Percentiles rank a stretch among this genome's conserved stretches.
These are phyloP conservation scores for Amazona vittata DNA, from an alignment of 2,113 vertebrate genomes.

Conservation along the genomic window DNA sequence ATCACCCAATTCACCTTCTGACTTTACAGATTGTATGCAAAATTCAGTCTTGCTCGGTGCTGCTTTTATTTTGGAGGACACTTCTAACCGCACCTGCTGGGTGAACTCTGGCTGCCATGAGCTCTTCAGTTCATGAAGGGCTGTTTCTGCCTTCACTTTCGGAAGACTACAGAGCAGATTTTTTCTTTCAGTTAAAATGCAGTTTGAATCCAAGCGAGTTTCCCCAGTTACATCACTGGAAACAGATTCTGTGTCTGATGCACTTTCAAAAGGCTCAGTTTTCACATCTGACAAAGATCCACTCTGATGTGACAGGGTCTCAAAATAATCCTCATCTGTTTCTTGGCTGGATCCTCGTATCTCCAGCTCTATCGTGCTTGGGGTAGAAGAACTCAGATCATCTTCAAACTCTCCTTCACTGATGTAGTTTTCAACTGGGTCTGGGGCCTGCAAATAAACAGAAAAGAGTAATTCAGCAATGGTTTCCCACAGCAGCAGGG, in stretches of 20 bases:
- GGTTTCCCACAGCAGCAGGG: background rate
- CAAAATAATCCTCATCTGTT: constrained; percentile 74
- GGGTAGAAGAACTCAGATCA: constrained; percentile 37
- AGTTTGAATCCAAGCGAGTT: constrained; percentile 13
- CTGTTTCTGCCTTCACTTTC: background rate
- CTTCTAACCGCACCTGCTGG: background rate
- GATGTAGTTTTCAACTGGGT: constrained; percentile 72
- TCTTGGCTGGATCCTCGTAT: constrained; percentile 69
- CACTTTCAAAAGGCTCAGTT: constrained; percentile 75
- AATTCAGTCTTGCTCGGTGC: background rate
- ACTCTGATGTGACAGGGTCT: constrained; percentile 77
- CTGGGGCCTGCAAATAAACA: constrained; percentile 77
- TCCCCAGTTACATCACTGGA: constrained; percentile 52
- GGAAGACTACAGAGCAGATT: background rate
- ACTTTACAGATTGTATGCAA: background rate
- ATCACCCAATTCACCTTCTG: background rate
- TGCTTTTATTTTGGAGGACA: background rate
- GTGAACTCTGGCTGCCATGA: background rate
- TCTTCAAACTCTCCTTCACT: constrained; percentile 70
- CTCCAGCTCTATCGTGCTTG: constrained; percentile 50
- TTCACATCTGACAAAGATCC: constrained; percentile 77
- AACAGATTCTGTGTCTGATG: constrained; percentile 68
- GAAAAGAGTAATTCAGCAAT: constrained; percentile 9
- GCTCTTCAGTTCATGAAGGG: background rate
- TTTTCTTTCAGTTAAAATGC: background rate